Conservation (phyloP, 2,113 vertebrate genomes). For the Otocyon megalotis region DNA sequence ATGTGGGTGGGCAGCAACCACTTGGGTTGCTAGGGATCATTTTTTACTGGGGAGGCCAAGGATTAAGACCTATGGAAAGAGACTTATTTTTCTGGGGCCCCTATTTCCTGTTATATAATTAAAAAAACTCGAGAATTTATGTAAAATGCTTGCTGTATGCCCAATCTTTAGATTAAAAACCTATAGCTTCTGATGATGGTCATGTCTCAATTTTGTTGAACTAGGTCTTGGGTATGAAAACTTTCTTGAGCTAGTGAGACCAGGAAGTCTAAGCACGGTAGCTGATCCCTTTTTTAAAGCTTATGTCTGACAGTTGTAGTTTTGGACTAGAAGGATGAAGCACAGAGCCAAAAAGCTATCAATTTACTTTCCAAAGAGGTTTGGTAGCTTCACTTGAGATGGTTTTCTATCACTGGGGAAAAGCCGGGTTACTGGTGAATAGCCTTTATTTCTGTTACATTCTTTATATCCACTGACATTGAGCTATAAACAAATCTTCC, state of each 20-base stretch:
- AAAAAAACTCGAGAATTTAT: neutral
- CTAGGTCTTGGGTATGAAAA: constrained; percentile 48
- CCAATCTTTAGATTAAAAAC: constrained; percentile 67
- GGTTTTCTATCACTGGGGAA: neutral
- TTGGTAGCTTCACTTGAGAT: neutral
- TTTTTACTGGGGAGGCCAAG: neutral
- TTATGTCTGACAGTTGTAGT: neutral
- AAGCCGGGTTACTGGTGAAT: neutral
- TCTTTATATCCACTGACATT: neutral
- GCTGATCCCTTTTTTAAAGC: neutral
- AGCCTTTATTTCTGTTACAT: neutral
- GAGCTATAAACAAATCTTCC: neutral
- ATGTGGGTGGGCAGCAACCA: neutral
- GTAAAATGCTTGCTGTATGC: constrained; percentile 46
- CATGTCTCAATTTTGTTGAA: constrained; percentile 56
- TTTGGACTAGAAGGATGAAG: neutral
- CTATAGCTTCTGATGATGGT: constrained; percentile 9
- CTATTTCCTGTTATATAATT: constrained; percentile 7
- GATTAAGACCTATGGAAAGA: constrained; percentile 37
- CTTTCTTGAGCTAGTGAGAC: neutral
- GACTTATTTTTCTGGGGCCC: neutral
- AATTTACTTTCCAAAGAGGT: neutral
- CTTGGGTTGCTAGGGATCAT: neutral
- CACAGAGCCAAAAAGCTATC: neutral
- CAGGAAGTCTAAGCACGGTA: neutral